Evolutionary conservation across 2,888 invertebrate species (phyloP).

Genomic region (Caradrina kadenii): DNA sequence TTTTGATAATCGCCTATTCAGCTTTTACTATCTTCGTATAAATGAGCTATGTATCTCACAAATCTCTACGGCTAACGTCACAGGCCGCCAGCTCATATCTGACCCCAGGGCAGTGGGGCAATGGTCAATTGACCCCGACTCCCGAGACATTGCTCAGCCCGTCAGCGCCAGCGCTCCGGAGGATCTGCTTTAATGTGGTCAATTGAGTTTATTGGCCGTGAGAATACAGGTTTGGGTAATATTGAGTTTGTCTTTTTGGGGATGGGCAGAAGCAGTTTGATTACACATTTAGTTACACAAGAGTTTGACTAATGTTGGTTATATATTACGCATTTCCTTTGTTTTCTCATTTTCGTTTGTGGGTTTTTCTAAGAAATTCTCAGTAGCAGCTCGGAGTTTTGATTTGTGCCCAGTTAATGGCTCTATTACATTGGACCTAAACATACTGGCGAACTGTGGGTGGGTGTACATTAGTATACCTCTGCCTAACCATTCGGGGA

Average conservation of each 20-base stretch:
- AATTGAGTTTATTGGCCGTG: slow-evolving; percentile 45
- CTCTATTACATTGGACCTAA: no score
- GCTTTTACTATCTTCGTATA: background rate
- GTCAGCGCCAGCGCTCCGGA: slow-evolving; percentile 18
- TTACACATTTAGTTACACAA: no score
- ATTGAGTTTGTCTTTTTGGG: background rate
- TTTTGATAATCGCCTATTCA: background rate
- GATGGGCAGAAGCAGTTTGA: background rate
- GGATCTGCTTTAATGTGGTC: slow-evolving; percentile 43
- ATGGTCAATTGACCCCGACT: slow-evolving; percentile 62
- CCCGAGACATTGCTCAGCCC: slow-evolving; percentile 15
- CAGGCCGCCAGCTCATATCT: slow-evolving; percentile 47
- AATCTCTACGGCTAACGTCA: slow-evolving; percentile 46
- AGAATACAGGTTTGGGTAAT: slow-evolving; percentile 13
- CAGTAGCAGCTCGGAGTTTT: no score
- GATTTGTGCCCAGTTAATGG: no score
- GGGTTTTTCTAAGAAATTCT: no score
- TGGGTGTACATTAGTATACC: no score
- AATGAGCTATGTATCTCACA: slow-evolving; percentile 7
- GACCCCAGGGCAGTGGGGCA: slow-evolving; percentile 60
- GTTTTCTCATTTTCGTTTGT: no score
- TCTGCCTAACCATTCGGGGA: no score
- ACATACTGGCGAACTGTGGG: no score
- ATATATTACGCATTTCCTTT: no score
- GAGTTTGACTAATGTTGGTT: no score